Evolutionary conservation across 2,797 vertebrate species (phyloP), one percentile per base, ranked within the genome.

Genomic region (Sandelia bainsii): DNA sequence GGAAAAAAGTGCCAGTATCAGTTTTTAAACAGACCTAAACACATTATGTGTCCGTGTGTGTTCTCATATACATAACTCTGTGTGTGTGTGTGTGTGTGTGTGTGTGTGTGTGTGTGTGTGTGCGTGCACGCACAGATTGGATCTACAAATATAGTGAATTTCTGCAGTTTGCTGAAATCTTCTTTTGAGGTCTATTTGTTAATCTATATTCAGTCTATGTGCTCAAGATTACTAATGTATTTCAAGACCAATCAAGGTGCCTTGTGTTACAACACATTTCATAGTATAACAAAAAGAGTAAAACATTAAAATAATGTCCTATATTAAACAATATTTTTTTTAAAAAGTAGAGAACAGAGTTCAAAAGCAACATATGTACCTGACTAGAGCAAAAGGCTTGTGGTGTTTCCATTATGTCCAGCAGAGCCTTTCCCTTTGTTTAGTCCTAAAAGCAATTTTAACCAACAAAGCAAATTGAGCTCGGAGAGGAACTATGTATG

Each of bases 321-420:
- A n/a, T n/a, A n/a, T n/a, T 25, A 25, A 25, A 25, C 2, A 25
- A 25, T 2, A 25, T 25, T 25, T 25, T 25, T 25, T 25, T 25
- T 25, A 46, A 17, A 17, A 40, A 37, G 20, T n/a, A n/a, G n/a
- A n/a, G n/a, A n/a, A n/a, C n/a, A 29, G 19, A 60, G 54, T 69
- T 83, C 45, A 79, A 81, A 78, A 70, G 69, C 37, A 75, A 45
- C 29, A 22, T 19, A 70, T 25, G 25, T 25, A 4, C 10, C 34
- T 25, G 37, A 49, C 34, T 20, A 14, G 16, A 14, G 27, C 17
- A 67, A 74, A 81, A 72, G 12, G 61, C 61, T 34, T 4, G 32
- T 51, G 67, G 69, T 59, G 51, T 52, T 75, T 71, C 44, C 46
- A 57, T 60, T 48, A 19, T 13, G 46, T 50, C 29, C 53, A 72